phyloP scores from a whole-genome alignment of 2,797 vertebrate genomes.

The Geotrypetes seraphini region DNA sequence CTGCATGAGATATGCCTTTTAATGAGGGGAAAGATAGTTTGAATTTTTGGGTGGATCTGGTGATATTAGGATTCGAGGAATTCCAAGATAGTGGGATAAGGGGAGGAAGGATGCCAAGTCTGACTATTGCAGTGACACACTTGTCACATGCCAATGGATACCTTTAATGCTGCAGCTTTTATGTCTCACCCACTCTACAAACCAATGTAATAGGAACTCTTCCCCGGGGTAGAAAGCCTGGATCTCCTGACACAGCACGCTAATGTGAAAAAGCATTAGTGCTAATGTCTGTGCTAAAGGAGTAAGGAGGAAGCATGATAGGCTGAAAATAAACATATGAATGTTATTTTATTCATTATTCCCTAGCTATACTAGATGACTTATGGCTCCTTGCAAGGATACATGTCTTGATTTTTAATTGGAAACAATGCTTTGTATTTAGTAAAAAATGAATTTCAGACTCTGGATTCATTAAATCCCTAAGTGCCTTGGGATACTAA shows the following conservation, averaged over 20 bases:
- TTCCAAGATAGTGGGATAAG: too few relatives aligned
- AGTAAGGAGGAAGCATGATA: too few relatives aligned
- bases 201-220: too few relatives aligned
- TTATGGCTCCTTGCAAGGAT: constrained; percentile 16
- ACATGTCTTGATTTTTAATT: constrained; percentile 40
- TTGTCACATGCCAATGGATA: too few relatives aligned
- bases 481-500: constrained; percentile 18
- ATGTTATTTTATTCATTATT: constrained; percentile 40
- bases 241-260: constrained; percentile 56
- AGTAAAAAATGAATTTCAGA: constrained; percentile 31
- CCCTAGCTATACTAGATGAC: constrained; percentile 40
- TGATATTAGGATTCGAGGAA: too few relatives aligned
- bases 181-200: too few relatives aligned
- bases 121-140: too few relatives aligned
- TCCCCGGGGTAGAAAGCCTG: constrained; percentile 56
- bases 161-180: too few relatives aligned
- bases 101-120: too few relatives aligned
- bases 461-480: constrained; percentile 22
- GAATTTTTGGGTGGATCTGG: too few relatives aligned
- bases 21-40: too few relatives aligned
- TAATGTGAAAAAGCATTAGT: constrained; percentile 70
- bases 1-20: too few relatives aligned
- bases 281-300: constrained; percentile 52
- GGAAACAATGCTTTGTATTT: constrained; percentile 32
- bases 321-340: constrained; percentile 54